phyloP scores from a whole-genome alignment of 2,113 vertebrate species.

The Bambusicola thoracicus region DNA sequence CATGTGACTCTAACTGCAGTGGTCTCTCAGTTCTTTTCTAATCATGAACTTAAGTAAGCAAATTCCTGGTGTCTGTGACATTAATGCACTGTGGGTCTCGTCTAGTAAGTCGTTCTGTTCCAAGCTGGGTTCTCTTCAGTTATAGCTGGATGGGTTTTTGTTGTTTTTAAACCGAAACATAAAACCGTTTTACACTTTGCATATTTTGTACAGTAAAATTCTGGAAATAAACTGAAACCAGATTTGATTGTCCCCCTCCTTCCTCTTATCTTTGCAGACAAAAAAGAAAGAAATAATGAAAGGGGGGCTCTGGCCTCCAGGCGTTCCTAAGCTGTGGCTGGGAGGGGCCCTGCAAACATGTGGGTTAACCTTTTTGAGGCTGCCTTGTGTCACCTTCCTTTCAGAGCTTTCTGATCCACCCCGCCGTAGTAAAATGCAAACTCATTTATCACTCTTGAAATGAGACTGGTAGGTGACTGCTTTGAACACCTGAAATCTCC shows the following conservation, averaged over 20 bases:
- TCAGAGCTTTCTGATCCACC: constrained; percentile 4
- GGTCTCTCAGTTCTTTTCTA: constrained; percentile 44
- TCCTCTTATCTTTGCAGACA: constrained; percentile 8
- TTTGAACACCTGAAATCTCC: constrained; percentile 35
- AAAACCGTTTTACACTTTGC: constrained; percentile 70
- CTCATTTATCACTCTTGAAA: constrained; percentile 37
- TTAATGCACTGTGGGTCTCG: constrained; percentile 54
- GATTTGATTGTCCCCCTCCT: constrained; percentile 19
- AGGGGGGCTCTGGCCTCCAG: neutral
- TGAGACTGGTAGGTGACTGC: neutral
- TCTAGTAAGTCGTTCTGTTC: constrained; percentile 62
- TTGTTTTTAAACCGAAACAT: constrained; percentile 65
- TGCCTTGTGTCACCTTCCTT: neutral
- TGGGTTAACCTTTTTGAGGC: constrained; percentile 18
- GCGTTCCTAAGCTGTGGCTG: neutral
- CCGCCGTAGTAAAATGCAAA: constrained; percentile 1
- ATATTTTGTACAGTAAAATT: constrained; percentile 78
- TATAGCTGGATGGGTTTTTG: constrained; percentile 63
- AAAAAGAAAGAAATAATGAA: neutral
- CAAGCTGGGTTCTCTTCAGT: constrained; percentile 64
- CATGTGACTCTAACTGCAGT: constrained; percentile 26
- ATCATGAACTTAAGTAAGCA: constrained; percentile 33
- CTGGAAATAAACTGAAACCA: constrained; percentile 77
- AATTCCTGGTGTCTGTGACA: constrained; percentile 47
- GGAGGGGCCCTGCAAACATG: constrained; percentile 29